Evolutionary conservation across 2,797 vertebrate genomes (phyloP), one percentile per base, ranked within the genome.

Genomic region (Aphelocoma californica): DNA sequence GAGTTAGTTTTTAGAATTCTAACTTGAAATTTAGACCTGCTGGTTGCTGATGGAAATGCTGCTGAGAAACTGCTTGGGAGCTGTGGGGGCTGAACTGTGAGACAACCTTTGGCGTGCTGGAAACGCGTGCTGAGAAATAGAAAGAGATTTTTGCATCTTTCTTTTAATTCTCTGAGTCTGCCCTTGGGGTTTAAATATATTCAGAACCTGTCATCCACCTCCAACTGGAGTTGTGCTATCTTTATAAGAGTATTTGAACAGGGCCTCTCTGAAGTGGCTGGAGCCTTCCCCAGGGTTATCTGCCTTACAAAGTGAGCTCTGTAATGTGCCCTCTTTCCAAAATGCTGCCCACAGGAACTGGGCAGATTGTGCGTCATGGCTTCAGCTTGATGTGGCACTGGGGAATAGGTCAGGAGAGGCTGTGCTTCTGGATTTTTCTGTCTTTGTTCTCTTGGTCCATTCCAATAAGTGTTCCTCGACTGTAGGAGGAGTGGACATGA

Each of bases 21-120:
- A 6, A 34, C 50, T 74, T 88, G 88, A 81, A 88, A 84, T 92
- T 38, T 54, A 65, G 86, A 74, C 61, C 50, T 83, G 84, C 74
- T 69, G 64, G 58, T 25, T 34, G 71, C 84, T 90, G 80, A 11
- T 95, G 88, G 77, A 86, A 92, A 57, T 72, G 44, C 56, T n/a
- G 14, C 44, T 13, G 62, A 84, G 86, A 51, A 90, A 28, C 40
- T 56, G 71, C 78, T 66, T 47, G 28, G 83, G 89, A 65, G 84
- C 79, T 48, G 62, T 8, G 73, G 85, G 78, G 57, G 64, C 69
- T 60, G 69, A 75, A 32, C 56, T 48, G 51, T 38, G 23, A 92
- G 91, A 73, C 71, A 66, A 38, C 71, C 60, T 89, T 80, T 58
- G 31, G 44, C 8, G 4, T 42, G 61, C 80, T 91, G 45, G 64